Conservation (phyloP, 2,113 vertebrate species). For the Nothocercus nigrocapillus region DNA sequence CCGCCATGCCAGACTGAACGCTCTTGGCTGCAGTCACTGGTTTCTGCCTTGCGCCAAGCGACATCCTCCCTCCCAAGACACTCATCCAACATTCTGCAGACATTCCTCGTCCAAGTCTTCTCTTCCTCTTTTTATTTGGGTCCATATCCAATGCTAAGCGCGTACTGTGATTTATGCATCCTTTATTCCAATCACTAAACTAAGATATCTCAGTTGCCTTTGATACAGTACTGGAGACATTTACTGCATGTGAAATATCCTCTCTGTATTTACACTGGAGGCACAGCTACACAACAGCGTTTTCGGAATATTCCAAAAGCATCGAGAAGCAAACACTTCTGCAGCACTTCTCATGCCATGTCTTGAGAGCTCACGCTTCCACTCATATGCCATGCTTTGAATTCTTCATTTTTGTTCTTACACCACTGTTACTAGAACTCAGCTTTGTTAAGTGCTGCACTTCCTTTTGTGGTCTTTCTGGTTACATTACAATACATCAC, state of each 20-base stretch:
- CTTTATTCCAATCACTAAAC: not conserved
- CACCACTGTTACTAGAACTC: not conserved
- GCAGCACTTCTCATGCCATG: not conserved
- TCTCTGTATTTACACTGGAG: fast-evolving
- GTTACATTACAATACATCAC: fast-evolving
- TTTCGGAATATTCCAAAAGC: not conserved
- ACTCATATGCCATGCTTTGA: not conserved
- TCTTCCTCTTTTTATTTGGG: constrained; percentile 17
- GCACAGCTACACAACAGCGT: not conserved
- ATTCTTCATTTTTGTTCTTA: not conserved
- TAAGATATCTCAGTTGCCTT: not conserved
- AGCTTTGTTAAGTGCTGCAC: not conserved
- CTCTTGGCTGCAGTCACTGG: constrained; percentile 24
- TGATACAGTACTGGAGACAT: not conserved
- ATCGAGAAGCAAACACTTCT: fast-evolving
- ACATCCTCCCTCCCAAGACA: constrained; percentile 12
- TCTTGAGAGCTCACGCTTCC: not conserved
- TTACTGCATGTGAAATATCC: not conserved
- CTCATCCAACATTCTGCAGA: constrained; percentile 44
- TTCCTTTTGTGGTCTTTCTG: not conserved
- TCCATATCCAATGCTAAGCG: not conserved
- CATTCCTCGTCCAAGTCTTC: not conserved
- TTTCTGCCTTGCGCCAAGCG: not conserved
- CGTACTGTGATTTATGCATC: not conserved
- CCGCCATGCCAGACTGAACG: not conserved